Base-by-base conservation (phyloP, 2,888 invertebrate genomes). In the Oxytorus armatus region DNA sequence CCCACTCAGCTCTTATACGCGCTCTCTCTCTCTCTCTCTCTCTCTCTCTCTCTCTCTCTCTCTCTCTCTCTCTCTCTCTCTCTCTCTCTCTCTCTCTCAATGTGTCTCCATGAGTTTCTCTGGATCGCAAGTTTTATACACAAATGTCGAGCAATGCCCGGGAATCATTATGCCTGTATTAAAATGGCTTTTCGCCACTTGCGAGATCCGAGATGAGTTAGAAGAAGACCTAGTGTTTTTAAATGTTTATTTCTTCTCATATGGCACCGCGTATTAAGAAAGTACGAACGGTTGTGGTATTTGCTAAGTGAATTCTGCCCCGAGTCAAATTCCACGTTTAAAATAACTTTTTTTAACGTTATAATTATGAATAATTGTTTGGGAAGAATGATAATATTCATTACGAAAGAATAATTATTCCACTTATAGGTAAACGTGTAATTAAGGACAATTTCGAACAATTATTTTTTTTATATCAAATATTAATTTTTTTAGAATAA, bases 101-200 rank as follows among this genome's bases (percentile, higher is more conserved):
- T n/a, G n/a, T n/a, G n/a, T 3, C n/a, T 16, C 5, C 23, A 5
- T n/a, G 14, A 21, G 44, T 23, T 23, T 49, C 65, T 73, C 42
- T 72, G 49, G 29, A 53, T 57, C 39, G 42, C 29, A 14, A 47
- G 36, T 47, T 61, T 53, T 44, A 33, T 63, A 42, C 33, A 23
- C 42, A 57, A 59, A 36, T 21, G 14, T n/a, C 74, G 81, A 74
- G 85, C 83, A 79, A 82, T 83, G 82, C 79, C 65, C 44, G 39
- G 79, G 77, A 86, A 87, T 85, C 86, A 86, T 88, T 87, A 85
- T 86, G 84, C 82, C 83, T 83, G 75, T 86, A 83, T 88, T 89
- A 86, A 84, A 86, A 87, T 49, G 70, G 14, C 23, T 44, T 63
- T 25, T 42, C 47, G n/a, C 33, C 21, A 36, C 21, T 59, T 44